Evolutionary conservation across 2,797 vertebrate genomes (phyloP).

Genomic region (Mus spretus): DNA sequence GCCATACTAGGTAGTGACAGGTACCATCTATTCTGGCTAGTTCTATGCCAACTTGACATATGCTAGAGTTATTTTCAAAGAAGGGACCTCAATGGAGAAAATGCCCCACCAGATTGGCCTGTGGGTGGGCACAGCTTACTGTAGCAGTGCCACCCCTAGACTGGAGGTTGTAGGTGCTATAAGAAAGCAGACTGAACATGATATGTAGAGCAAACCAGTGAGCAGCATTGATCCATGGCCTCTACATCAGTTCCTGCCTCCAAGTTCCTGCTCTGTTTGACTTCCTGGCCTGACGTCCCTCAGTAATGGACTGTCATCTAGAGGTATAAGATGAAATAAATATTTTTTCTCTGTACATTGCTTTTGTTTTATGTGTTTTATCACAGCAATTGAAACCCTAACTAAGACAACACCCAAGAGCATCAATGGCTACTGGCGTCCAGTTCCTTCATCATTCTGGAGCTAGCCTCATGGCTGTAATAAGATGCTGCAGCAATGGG

Average conservation of each 20-base stretch:
- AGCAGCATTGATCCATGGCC: background rate
- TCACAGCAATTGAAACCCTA: background rate
- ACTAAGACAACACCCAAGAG: background rate
- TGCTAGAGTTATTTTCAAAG: background rate
- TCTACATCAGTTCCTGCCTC: background rate
- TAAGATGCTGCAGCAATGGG: background rate
- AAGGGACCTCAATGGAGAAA: background rate
- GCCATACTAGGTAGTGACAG: background rate
- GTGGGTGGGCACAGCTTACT: background rate
- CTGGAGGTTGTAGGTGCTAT: background rate
- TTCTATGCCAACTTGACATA: background rate
- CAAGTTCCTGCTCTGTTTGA: background rate
- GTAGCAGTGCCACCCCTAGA: background rate
- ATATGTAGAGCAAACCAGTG: background rate
- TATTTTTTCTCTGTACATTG: background rate
- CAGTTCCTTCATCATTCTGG: background rate
- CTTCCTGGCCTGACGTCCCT: background rate
- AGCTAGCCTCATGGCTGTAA: background rate
- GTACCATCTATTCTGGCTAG: background rate
- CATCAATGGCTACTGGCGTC: background rate
- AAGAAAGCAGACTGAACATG: background rate
- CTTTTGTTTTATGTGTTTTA: background rate
- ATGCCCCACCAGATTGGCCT: background rate
- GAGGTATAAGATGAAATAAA: background rate
- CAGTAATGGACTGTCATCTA: background rate